These are phyloP conservation scores for Drosophila sp. DNA, from an alignment of 1,140 invertebrate species.

Conservation along the genomic window DNA sequence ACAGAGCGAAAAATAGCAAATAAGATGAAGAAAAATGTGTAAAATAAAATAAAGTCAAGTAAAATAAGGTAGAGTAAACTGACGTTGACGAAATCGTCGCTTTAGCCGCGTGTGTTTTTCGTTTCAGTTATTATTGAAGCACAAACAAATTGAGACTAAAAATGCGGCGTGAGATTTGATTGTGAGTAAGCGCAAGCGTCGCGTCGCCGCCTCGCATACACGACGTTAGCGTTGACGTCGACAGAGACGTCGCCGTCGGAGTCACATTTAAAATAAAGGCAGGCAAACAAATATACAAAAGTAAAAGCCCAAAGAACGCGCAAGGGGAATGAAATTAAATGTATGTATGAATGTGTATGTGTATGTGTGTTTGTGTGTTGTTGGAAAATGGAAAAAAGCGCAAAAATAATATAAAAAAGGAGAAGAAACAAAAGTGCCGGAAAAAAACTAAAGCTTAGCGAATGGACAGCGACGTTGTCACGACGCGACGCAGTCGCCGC, in stretches of 20 bases:
- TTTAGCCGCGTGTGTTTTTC: slow-evolving; percentile 77
- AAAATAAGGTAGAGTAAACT: slow-evolving; percentile 69
- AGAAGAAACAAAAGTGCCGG: slow-evolving; percentile 22
- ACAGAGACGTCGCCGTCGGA: slow-evolving; percentile 39
- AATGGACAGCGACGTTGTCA: slow-evolving; percentile 28
- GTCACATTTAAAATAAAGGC: slow-evolving; percentile 51
- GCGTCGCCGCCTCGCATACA: slow-evolving; percentile 15
- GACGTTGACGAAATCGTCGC: slow-evolving; percentile 77
- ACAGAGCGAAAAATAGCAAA: slow-evolving; percentile 38
- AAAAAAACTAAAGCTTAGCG: slow-evolving; percentile 46
- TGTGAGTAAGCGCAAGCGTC: slow-evolving; percentile 80
- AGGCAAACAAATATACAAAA: slow-evolving; percentile 42
- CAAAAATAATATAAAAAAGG: slow-evolving; percentile 17
- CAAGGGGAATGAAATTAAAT: slow-evolving; percentile 39
- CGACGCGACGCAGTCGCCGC: slow-evolving; percentile 30
- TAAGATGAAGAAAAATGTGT: slow-evolving; percentile 19
- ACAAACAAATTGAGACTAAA: slow-evolving; percentile 81
- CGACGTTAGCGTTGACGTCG: slow-evolving; percentile 39
- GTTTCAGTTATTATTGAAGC: slow-evolving; percentile 84
- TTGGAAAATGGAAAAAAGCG: slow-evolving; percentile 43
- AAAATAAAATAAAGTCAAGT: slow-evolving; percentile 52
- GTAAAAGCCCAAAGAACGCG: slow-evolving; percentile 51
- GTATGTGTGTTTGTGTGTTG: slow-evolving; percentile 14
- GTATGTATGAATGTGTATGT: slow-evolving; percentile 12
- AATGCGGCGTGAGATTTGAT: slow-evolving; percentile 84